Base-by-base conservation (phyloP, 2,888 invertebrate species). In the Glyphotaelius pellucidus region DNA sequence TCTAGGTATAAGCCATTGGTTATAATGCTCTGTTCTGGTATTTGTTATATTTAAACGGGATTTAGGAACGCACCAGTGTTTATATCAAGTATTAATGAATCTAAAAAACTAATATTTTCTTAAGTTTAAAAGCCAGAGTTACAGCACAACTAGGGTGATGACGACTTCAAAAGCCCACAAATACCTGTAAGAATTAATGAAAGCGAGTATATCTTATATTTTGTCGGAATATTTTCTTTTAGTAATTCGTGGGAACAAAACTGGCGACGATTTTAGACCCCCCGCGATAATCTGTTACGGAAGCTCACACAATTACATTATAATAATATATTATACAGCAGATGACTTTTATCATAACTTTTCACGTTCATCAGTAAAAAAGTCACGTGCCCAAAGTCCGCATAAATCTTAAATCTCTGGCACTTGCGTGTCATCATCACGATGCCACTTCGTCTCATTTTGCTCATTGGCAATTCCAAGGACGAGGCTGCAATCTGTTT, bases 391-490 rank as follows among this genome's bases (percentile, higher is more conserved):
- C 5, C 79, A 30, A 80, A 79, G 79, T 79, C 79, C 30, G 67
- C 67, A 67, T 67, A 80, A 87, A 87, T 87, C 67, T 32, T 80
- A 89, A 67, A 89, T 35, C 88, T 89, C 35, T 80, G 25, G 88
- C 38, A 32, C 79, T 35, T 25, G 67, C 88, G n/a, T 79, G 25
- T 25, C 80, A n/a, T 89, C 79, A 80, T 80, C 88, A 1, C 31
- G 19, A 19, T 31, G 19, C 25, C 88, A 89, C 25, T 89, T n/a
- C 7, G 19, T 83, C 81, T 91, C 35, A 89, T 67, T 67, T 2
- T n/a, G 9, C 67, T 91, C 93, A 93, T 93, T 93, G 93, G 86
- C 32, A 91, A 93, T 93, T 93, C 93, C 89, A 80, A 88, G 88
- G 86, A 80, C 90, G 85, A 83, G 67, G 90, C 89, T 91, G 89